A percentile compares a stretch with the other conserved stretches of the same genome.
Conservation (phyloP, 2,888 invertebrate species). For the Campoplex nolae region DNA sequence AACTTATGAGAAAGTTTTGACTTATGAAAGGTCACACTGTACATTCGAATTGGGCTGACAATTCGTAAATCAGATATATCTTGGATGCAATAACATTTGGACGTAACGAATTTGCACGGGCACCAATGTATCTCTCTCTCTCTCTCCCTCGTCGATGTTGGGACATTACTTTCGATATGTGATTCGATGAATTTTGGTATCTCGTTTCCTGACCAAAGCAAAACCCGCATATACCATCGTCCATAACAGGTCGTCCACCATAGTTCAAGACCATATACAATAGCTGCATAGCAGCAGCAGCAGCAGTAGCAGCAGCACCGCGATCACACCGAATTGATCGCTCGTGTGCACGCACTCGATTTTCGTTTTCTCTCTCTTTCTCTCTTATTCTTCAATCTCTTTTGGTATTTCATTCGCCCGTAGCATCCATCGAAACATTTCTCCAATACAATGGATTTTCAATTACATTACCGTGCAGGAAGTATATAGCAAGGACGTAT, state of each 20-base stretch:
- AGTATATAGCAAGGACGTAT: constrained; percentile 72
- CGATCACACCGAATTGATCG: constrained; percentile 49
- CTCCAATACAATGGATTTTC: constrained; percentile 78
- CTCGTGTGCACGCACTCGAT: constrained; percentile 1
- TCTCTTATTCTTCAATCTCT: constrained; percentile 1
- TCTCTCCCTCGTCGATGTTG: constrained; percentile 19
- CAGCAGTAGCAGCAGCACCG: neutral
- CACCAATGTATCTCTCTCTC: constrained; percentile 36
- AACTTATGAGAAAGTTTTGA: neutral
- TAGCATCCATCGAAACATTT: constrained; percentile 67
- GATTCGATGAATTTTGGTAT: constrained; percentile 63
- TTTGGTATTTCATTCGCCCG: constrained; percentile 25
- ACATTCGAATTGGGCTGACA: neutral
- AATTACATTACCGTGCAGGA: constrained; percentile 77
- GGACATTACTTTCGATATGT: constrained; percentile 55
- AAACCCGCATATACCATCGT: constrained; percentile 14
- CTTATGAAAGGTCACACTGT: neutral
- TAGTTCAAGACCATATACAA: constrained; percentile 33
- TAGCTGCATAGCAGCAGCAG: neutral
- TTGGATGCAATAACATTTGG: constrained; percentile 22
- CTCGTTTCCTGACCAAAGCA: constrained; percentile 54
- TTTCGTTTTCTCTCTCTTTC: constrained; percentile 26
- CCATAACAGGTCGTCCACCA: constrained; percentile 12
- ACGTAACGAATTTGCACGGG: constrained; percentile 13
- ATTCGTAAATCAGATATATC: constrained; percentile 47